Conservation (phyloP, 2,797 vertebrate genomes). For the Sebastiscus albofasciatus region DNA sequence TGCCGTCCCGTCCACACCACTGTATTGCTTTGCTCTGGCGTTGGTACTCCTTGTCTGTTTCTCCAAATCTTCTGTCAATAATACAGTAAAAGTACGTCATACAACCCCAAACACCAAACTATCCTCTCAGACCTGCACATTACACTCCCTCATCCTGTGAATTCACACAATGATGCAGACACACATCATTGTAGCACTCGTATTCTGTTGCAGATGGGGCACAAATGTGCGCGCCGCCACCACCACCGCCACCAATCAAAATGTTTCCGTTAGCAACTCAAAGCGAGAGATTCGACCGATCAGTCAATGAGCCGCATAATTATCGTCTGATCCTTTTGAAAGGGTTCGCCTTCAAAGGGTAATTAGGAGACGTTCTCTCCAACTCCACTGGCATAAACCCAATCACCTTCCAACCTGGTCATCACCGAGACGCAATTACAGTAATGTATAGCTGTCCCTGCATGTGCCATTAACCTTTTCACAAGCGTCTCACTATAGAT, state of each 20-base stretch:
- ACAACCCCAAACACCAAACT: no score
- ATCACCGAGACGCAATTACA: slow-evolving; percentile 3
- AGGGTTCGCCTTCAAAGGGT: slow-evolving; percentile 19
- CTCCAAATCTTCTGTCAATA: no score
- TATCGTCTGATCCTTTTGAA: slow-evolving; percentile 31
- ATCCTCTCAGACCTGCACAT: neutral
- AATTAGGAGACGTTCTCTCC: slow-evolving; percentile 3
- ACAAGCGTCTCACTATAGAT: neutral
- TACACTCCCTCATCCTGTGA: neutral
- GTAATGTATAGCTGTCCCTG: neutral
- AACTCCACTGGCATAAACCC: neutral
- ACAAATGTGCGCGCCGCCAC: neutral
- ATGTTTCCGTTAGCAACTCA: slow-evolving; percentile 34
- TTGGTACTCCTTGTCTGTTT: no score
- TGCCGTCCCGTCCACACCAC: no score
- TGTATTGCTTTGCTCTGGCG: no score
- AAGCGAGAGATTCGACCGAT: slow-evolving; percentile 28
- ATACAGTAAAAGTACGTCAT: no score
- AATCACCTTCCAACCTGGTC: slow-evolving; percentile 20
- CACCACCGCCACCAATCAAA: slow-evolving; percentile 3
- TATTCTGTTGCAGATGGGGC: neutral
- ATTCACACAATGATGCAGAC: neutral
- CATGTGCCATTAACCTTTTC: slow-evolving; percentile 9
- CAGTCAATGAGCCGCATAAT: slow-evolving; percentile 39
- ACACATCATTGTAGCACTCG: neutral